phyloP scores from a whole-genome alignment of 2,797 vertebrate species.

The Brachymystax lenok region DNA sequence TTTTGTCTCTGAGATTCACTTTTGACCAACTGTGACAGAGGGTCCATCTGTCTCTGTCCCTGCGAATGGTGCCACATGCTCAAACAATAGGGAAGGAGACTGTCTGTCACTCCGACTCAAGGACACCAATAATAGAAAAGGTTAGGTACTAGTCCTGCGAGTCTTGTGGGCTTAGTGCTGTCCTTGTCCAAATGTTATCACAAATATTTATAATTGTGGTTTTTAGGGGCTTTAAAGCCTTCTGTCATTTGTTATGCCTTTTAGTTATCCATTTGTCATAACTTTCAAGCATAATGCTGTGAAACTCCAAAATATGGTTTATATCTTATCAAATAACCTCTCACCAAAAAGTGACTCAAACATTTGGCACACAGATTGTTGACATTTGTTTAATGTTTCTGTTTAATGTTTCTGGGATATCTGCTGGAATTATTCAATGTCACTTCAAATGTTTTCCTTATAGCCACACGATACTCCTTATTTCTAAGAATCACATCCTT shows the following conservation, averaged over 20 bases:
- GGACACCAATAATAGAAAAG: not conserved
- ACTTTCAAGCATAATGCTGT: not conserved
- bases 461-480: not conserved
- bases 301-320: not conserved
- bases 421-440: not conserved
- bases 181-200: not conserved
- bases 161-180: not conserved
- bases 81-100: not conserved
- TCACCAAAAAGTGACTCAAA: not conserved
- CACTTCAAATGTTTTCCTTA: not conserved
- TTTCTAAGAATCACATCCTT: not conserved
- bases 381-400: not conserved
- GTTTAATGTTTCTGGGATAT: not conserved
- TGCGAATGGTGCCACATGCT: not conserved
- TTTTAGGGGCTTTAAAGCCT: not conserved
- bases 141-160: not conserved
- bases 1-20: constrained; percentile 15
- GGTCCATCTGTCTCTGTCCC: constrained; percentile 1
- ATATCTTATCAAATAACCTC: not conserved
- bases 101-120: not conserved
- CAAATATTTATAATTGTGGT: not conserved
- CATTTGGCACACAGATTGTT: not conserved
- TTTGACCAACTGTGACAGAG: constrained; percentile 8
- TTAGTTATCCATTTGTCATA: not conserved
- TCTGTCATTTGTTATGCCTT: not conserved